Base-by-base conservation (phyloP, 2,113 vertebrate species). In the Martes martes region DNA sequence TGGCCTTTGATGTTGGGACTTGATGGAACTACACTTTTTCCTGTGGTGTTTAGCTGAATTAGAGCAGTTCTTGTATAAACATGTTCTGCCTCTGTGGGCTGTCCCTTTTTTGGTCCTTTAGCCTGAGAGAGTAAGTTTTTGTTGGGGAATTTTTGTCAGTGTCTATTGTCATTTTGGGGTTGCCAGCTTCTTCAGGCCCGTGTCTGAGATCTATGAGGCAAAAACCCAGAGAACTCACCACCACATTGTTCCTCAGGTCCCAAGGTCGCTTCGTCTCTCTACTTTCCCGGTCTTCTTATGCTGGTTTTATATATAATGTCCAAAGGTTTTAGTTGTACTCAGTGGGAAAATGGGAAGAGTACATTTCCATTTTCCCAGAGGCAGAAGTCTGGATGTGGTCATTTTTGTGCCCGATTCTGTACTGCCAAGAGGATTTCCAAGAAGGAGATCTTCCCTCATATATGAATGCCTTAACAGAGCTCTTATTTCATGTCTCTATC, bases 371-470 rank as follows among this genome's bases (percentile, higher is more conserved):
- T 33, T 91, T 92, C 88, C 67, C n/a, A 79, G 13, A 90, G 19
- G 55, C 18, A 26, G 55, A 84, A 63, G 36, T 93, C n/a, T 90
- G n/a, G 73, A 76, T 13, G 42, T 18, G 21, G 45, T 80, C 8
- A 84, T 78, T 79, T 87, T 96, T 96, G 83, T 95, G 94, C 88
- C 97, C 76, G 45, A 88, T 84, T 95, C 86, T 47, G 21, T 36
- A 83, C 87, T 97, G 89, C 90, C 76, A 89, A 96, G 91, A 95
- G 97, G 93, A 96, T 90, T 82, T 97, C 95, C 92, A 96, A 94
- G 45, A 86, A 94, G 97, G 7, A 85, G 83, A 92, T 63, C 45
- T 94, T 63, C 89, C 90, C 65, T 94, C 92, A n/a, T 94, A 45
- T 89, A 14, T 6, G 67, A 1, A 0, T 69, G 76, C 47, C 67